Evolutionary conservation across 2,797 vertebrate genomes (phyloP).

Genomic region (Neomorphus geoffroyi): DNA sequence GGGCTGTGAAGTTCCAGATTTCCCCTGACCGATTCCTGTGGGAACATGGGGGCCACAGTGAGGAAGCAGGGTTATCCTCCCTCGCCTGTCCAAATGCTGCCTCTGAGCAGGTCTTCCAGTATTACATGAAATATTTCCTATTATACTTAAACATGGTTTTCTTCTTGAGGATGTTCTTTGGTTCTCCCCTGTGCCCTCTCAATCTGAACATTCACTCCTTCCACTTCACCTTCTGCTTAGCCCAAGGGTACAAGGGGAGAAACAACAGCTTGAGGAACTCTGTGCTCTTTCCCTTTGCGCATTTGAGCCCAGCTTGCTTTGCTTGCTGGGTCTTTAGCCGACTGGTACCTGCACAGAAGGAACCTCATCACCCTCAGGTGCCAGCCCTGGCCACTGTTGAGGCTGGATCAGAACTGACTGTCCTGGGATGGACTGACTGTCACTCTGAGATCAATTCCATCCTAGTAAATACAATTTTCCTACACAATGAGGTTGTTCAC

Average conservation of each 20-base stretch:
- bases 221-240: not conserved
- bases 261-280: not conserved
- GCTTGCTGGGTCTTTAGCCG: not conserved
- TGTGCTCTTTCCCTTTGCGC: not conserved
- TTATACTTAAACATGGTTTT: not conserved
- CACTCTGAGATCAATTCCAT: not conserved
- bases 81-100: not conserved
- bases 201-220: not conserved
- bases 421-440: not conserved
- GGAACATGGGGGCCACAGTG: not conserved
- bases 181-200: not conserved
- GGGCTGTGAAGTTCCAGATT: not conserved
- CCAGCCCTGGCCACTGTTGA: not conserved
- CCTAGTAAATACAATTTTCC: not conserved
- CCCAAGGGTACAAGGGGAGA: not conserved
- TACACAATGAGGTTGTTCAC: not conserved
- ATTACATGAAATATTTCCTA: not conserved
- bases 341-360: not conserved
- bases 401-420: not conserved
- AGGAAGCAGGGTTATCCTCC: not conserved
- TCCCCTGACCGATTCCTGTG: not conserved
- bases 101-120: not conserved
- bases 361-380: not conserved
- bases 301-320: not conserved
- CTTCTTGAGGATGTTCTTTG: not conserved